Evolutionary conservation across 2,797 vertebrate genomes (phyloP), one percentile per base, ranked within the genome.

Genomic region (Phalloptychus januarius): DNA sequence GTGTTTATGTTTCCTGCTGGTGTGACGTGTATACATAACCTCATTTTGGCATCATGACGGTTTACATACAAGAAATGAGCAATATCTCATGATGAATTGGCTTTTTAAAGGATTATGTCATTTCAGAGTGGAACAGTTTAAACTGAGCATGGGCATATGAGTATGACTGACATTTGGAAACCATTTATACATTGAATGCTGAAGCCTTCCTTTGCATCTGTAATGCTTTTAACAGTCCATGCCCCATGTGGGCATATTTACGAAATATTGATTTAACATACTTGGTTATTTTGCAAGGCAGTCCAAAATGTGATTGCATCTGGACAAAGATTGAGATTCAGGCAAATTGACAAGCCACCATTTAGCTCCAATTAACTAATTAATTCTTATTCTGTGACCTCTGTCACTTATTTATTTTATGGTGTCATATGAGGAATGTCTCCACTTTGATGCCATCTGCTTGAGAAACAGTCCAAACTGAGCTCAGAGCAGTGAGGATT

Each of bases 391-490:
- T 71, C 50, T 2, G 7, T 15, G 69, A 79, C 83, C 89, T 79
- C 44, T 15, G 16, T 44, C 76, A 33, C 54, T 78, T 74, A 72
- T 85, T 82, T 52, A 78, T 76, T 74, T 81, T 83, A 20, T 2
- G 33, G 20, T 25, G 4, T 67, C 86, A 76, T 58, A 7, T 0
- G 18, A 36, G 73, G 75, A 83, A 84, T 77, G 76, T 83, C 72
- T 76, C 75, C 74, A n/a, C 72, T 74, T 74, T 78, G 31, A 72
- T 18, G 56, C 78, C 12, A 5, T 23, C 28, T 44, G 52, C 52
- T 28, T 74, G 23, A 15, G 2, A 71, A 84, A 79, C 87, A 80
- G 74, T 79, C 83, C 84, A 83, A 82, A 76, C 74, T 72, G 36
- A 76, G 78, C 85, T 71, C 48, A 0, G n/a, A 75, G 54, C 0